Percentiles rank a stretch among this genome's conserved stretches.
Conservation (phyloP, 2,797 vertebrate species). For the Lutjanus argentimaculatus region DNA sequence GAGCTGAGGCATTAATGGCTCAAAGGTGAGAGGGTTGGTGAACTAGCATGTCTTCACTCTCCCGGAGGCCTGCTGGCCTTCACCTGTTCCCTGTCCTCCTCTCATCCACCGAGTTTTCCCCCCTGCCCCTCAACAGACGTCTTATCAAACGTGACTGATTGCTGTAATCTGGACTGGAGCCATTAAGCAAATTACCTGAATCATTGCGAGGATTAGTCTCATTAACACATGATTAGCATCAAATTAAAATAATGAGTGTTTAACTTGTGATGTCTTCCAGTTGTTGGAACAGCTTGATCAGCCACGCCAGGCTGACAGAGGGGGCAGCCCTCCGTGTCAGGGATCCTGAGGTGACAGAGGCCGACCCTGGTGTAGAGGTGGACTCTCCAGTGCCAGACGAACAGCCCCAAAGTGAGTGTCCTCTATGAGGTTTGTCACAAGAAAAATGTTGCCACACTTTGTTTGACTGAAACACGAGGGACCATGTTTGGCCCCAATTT, state of each 20-base stretch:
- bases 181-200: conserved; percentile 99
- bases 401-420: conserved; percentile 42
- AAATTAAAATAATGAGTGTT: conserved; percentile 99
- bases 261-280: conserved; percentile 99
- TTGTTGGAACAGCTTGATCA: conserved; percentile 99
- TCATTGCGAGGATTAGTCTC: conserved; percentile 99
- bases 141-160: conserved; percentile 99
- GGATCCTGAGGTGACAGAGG: conserved; percentile 74
- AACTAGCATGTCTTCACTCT: conserved; percentile 52
- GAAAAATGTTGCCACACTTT: neutral
- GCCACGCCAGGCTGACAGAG: conserved; percentile 89
- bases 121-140: conserved; percentile 89
- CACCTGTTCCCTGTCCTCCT: conserved; percentile 78
- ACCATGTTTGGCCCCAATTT: neutral
- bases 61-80: conserved; percentile 61
- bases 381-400: neutral
- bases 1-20: conserved; percentile 18
- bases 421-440: neutral
- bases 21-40: conserved; percentile 55
- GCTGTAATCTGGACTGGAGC: conserved; percentile 98
- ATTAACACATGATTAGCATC: conserved; percentile 99
- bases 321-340: conserved; percentile 79
- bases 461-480: neutral
- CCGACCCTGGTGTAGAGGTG: conserved; percentile 26
- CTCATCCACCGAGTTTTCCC: conserved; percentile 81